Evolutionary conservation across 2,113 vertebrate genomes (phyloP).

Genomic region (Plestiodon gilberti): DNA sequence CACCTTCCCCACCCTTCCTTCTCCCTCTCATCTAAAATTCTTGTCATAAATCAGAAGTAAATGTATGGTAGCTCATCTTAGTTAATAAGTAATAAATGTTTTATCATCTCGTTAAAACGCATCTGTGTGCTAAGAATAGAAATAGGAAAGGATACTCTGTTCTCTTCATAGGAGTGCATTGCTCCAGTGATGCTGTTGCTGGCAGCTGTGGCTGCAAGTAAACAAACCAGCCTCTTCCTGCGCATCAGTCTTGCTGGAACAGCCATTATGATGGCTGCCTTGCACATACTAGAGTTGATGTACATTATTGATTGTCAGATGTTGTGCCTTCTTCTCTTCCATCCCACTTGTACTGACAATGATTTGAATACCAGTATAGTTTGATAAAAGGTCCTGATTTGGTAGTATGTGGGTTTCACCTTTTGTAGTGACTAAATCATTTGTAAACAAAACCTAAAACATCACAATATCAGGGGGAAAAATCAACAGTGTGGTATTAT

Average conservation of each 20-base stretch:
- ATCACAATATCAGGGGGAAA: neutral
- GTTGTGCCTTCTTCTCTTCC: neutral
- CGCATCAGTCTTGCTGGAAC: slow-evolving; percentile 48
- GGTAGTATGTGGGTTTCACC: neutral
- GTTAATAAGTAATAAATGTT: slow-evolving; percentile 49
- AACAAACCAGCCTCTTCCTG: slow-evolving; percentile 69
- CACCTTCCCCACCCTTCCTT: neutral
- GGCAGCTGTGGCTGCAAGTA: slow-evolving; percentile 68
- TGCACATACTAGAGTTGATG: neutral
- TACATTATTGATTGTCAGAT: neutral
- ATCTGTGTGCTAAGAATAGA: slow-evolving; percentile 60
- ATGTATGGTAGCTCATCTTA: slow-evolving; percentile 7
- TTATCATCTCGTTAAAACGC: slow-evolving; percentile 41
- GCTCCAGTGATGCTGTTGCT: slow-evolving; percentile 58
- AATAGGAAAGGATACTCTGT: slow-evolving; percentile 61
- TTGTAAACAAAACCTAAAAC: neutral
- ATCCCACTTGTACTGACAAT: neutral
- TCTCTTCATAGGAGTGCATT: slow-evolving; percentile 31
- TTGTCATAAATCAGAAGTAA: neutral
- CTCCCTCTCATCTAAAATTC: neutral
- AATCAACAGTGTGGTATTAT: neutral
- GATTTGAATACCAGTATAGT: neutral
- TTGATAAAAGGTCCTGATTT: neutral
- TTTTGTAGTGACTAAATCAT: neutral
- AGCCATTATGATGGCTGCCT: slow-evolving; percentile 65